Conservation (phyloP, 2,888 invertebrate genomes). For the Drosophila greeni region DNA sequence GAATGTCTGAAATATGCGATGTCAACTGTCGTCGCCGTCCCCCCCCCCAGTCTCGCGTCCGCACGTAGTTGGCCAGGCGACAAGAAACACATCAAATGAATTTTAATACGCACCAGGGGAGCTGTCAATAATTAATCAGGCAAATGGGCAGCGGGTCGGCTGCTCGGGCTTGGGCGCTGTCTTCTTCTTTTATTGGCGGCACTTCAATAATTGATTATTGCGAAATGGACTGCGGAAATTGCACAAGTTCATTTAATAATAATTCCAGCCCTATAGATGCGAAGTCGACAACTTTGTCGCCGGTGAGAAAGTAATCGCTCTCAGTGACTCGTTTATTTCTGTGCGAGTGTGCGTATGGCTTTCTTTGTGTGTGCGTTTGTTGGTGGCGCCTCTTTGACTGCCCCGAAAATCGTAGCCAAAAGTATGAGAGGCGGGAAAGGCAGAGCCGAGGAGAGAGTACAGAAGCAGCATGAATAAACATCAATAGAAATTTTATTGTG, state of each 20-base stretch:
- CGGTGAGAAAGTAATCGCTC: conserved; percentile 10
- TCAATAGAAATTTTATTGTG: conserved; percentile 60
- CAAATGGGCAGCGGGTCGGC: conserved; percentile 47
- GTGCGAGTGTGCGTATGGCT: conserved; percentile 14
- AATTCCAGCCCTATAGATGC: conserved; percentile 20
- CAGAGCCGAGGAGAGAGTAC: conserved; percentile 11
- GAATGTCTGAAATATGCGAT: conserved; percentile 57
- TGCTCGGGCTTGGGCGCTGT: conserved; percentile 12
- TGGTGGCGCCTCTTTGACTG: conserved; percentile 59
- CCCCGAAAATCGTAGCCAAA: conserved; percentile 25
- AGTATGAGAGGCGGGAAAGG: conserved; percentile 1
- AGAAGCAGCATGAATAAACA: conserved; percentile 51
- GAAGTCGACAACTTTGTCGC: conserved; percentile 40
- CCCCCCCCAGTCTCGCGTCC: neutral
- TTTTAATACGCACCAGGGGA: conserved; percentile 63
- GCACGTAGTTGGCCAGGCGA: conserved; percentile 50
- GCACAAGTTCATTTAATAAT: conserved; percentile 33
- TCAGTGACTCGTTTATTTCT: conserved; percentile 8
- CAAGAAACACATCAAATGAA: conserved; percentile 67
- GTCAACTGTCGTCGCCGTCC: conserved; percentile 23
- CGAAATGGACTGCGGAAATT: conserved; percentile 33
- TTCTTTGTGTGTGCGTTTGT: conserved; percentile 11
- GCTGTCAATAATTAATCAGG: conserved; percentile 59
- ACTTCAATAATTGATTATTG: conserved; percentile 36
- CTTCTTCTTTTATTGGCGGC: conserved; percentile 17